Base-by-base conservation (phyloP, 2,797 vertebrate species). In the Anguilla marmorata region DNA sequence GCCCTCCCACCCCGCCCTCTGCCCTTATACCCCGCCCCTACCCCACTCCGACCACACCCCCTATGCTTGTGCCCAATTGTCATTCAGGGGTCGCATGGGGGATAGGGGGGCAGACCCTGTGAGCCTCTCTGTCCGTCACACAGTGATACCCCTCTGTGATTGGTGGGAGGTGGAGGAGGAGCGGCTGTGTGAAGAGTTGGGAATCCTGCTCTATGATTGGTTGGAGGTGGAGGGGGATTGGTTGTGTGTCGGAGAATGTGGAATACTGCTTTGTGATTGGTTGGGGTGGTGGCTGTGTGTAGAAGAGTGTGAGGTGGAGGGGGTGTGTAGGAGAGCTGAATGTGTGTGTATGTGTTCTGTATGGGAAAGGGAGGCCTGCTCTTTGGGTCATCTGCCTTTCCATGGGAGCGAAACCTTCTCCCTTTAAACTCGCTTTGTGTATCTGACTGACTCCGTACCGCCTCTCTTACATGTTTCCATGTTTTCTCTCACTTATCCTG, bases 1-100 rank as follows among this genome's bases (percentile, higher is more conserved):
- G 86, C 89, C 91, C 89, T 88, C 86, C 89, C 87, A 4, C 74
- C 48, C 84, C 72, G 48, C 69, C 27, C 90, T 91, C 37, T 41
- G 56, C 56, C n/a, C 9, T 82, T 37, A 80, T 52, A 60, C 85
- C 87, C 87, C 86, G 82, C 27, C 52, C 41, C 30, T n/a, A 66
- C 33, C 37, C 8, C 52, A 41, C 27, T 86, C 21, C 8, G 7
- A 27, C 63, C 4, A 54, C 27, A n/a, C 30, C 60, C 37, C n/a
- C 7, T n/a, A 56, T 24, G 3, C 30, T 16, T 14, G 21, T 37
- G 72, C 72, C 21, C 72, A 41, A 12, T 41, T 27, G 72, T 1
- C n/a, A 30, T 12, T 30, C 30, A 41, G 30, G 2, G 1, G 2
- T 33, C 11, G 3, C 33, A 12, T n/a, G 16, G 2, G 72, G 72